Percentiles rank a stretch among this genome's conserved stretches.
These are phyloP conservation scores for Alitta virens DNA, from an alignment of 2,888 invertebrate species.

Conservation along the genomic window DNA sequence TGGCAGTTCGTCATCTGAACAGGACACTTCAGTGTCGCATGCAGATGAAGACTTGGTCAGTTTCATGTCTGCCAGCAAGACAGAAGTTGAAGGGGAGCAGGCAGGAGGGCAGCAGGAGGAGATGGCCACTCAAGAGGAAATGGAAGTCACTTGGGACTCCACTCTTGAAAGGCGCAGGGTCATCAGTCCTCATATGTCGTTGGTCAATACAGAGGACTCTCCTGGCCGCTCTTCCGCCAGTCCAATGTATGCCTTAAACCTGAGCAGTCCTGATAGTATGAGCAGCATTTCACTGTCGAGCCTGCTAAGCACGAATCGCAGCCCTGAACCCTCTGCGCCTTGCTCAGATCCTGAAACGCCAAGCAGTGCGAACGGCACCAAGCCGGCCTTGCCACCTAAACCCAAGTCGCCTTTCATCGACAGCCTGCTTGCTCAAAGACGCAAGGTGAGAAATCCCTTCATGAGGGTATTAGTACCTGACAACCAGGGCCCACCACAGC, in stretches of 20 bases:
- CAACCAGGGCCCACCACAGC: neutral
- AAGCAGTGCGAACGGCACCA: slow-evolving; percentile 1
- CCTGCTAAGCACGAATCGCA: neutral
- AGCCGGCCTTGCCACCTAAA: slow-evolving; percentile 14
- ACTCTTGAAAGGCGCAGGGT: no score
- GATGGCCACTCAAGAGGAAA: no score
- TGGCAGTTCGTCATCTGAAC: no score
- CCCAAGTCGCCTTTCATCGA: slow-evolving; percentile 14
- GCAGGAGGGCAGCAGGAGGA: no score
- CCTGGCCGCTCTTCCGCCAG: neutral
- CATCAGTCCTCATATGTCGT: no score
- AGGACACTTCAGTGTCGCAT: no score
- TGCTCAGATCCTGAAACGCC: neutral
- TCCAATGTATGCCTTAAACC: neutral
- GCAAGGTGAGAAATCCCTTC: slow-evolving; percentile 15
- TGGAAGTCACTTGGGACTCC: no score
- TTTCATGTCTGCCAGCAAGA: no score
- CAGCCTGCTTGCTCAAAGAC: slow-evolving; percentile 7
- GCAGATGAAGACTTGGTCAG: no score
- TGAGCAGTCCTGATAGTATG: neutral
- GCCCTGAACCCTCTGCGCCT: neutral
- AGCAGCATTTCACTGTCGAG: neutral
- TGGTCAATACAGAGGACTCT: no score
- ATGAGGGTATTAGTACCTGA: slow-evolving; percentile 9
- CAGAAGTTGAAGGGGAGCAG: no score